Percentiles rank a stretch among this genome's conserved stretches.
These are phyloP conservation scores for Myripristis murdjan DNA, from an alignment of 2,797 vertebrate species.

Conservation along the genomic window DNA sequence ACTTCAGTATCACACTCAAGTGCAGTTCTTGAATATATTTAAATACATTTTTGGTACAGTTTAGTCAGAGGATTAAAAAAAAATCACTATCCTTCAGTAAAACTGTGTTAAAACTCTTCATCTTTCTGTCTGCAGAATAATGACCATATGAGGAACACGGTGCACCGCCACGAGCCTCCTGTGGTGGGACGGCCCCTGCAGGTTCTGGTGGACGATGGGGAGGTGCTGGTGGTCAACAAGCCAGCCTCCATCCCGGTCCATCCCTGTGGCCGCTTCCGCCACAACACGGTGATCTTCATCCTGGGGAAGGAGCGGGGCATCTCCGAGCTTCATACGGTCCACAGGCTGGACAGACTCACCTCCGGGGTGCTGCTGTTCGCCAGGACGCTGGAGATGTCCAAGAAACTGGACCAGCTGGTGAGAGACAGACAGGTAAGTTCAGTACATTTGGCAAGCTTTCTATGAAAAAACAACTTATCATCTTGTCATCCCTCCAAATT, in stretches of 20 bases:
- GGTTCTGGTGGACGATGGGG: constrained; percentile 90
- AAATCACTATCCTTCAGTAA: neutral
- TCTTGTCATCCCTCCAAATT: no score
- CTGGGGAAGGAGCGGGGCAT: constrained; percentile 94
- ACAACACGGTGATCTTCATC: constrained; percentile 98
- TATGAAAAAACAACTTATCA: no score
- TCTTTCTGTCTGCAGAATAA: constrained; percentile 88
- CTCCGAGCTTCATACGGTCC: constrained; percentile 92
- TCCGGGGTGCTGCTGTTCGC: constrained; percentile 97
- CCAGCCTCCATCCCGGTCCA: constrained; percentile 97
- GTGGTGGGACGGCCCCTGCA: constrained; percentile 88
- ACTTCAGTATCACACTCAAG: no score
- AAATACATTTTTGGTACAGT: no score
- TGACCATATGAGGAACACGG: constrained; percentile 93
- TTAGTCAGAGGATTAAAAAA: neutral
- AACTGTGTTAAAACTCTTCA: neutral
- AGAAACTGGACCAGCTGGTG: constrained; percentile 94
- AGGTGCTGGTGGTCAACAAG: constrained; percentile 95
- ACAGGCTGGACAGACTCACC: constrained; percentile 95
- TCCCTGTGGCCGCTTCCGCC: constrained; percentile 96
- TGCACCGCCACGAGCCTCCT: constrained; percentile 97
- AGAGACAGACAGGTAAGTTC: constrained; percentile 88
- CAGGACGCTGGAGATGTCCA: constrained; percentile 89
- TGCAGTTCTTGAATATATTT: no score
- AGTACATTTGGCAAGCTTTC: no score